phyloP scores from a whole-genome alignment of 2,113 vertebrate genomes.

The Pseudorasbora parva region DNA sequence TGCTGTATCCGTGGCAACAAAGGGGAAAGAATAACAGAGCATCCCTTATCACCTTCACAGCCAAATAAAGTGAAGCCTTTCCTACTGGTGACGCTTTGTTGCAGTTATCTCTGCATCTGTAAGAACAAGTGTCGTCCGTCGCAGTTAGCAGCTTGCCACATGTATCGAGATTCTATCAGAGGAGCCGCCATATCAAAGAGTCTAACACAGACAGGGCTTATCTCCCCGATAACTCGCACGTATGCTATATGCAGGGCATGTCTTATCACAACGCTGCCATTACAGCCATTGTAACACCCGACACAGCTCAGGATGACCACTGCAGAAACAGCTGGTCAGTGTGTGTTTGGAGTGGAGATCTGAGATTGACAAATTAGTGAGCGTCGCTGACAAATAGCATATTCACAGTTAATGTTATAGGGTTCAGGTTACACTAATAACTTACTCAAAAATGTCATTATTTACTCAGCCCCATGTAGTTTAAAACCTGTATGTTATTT shows the following conservation, averaged over 20 bases:
- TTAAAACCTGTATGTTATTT: neutral
- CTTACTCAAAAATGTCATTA: neutral
- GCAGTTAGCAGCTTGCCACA: slow-evolving; percentile 42
- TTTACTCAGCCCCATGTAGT: neutral
- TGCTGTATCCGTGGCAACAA: slow-evolving; percentile 39
- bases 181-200: slow-evolving; percentile 18
- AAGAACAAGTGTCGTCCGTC: slow-evolving; percentile 45
- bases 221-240: slow-evolving; percentile 41
- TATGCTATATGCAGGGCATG: slow-evolving; percentile 56
- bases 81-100: slow-evolving; percentile 57
- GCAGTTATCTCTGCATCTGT: slow-evolving; percentile 68
- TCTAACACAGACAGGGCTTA: slow-evolving; percentile 59
- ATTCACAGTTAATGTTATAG: too few relatives aligned
- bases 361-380: slow-evolving; percentile 7
- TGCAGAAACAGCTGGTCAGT: neutral
- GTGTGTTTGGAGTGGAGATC: slow-evolving; percentile 1
- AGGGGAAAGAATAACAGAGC: slow-evolving; percentile 33
- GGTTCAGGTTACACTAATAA: neutral
- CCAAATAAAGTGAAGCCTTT: slow-evolving; percentile 34
- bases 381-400: neutral
- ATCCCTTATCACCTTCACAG: slow-evolving; percentile 33
- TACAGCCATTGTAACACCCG: slow-evolving; percentile 54
- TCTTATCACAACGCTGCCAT: slow-evolving; percentile 65
- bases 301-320: slow-evolving; percentile 62
- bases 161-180: slow-evolving; percentile 49